Conservation (phyloP, 2,888 invertebrate species). For the Calephelis perditalis region DNA sequence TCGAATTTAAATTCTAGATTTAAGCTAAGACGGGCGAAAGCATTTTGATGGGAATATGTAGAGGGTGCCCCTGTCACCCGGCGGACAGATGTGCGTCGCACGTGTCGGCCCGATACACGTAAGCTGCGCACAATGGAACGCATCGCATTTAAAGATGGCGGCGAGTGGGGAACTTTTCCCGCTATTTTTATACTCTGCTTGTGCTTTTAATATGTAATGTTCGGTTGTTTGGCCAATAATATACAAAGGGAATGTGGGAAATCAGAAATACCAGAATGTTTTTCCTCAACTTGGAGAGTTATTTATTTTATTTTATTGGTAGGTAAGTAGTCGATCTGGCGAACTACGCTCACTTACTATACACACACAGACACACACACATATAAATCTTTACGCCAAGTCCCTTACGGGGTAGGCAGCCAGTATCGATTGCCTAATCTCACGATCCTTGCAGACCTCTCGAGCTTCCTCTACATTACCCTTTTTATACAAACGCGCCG, state of each 20-base stretch:
- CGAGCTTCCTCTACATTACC: no score
- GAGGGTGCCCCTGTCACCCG: slow-evolving; percentile 37
- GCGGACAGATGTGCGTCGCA: slow-evolving; percentile 39
- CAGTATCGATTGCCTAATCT: no score
- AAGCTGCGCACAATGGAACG: slow-evolving; percentile 65
- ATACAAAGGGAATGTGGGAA: not conserved
- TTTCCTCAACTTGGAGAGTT: no score
- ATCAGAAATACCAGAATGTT: no score
- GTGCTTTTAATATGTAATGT: slow-evolving; percentile 21
- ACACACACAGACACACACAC: no score
- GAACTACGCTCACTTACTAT: no score
- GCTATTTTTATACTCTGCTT: slow-evolving; percentile 47
- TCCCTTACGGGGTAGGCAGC: no score
- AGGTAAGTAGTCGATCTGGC: no score
- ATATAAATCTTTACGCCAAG: no score
- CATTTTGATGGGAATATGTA: slow-evolving; percentile 31
- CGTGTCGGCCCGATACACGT: slow-evolving; percentile 40
- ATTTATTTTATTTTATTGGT: no score
- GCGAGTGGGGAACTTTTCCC: slow-evolving; percentile 57
- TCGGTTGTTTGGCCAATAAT: slow-evolving; percentile 5
- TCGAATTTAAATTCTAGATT: slow-evolving; percentile 11
- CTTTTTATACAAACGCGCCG: no score
- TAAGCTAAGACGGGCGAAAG: slow-evolving; percentile 22
- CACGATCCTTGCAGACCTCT: no score
- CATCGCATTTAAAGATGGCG: slow-evolving; percentile 59